Base-by-base conservation (phyloP, 2,113 vertebrate genomes). In the Otis tarda region DNA sequence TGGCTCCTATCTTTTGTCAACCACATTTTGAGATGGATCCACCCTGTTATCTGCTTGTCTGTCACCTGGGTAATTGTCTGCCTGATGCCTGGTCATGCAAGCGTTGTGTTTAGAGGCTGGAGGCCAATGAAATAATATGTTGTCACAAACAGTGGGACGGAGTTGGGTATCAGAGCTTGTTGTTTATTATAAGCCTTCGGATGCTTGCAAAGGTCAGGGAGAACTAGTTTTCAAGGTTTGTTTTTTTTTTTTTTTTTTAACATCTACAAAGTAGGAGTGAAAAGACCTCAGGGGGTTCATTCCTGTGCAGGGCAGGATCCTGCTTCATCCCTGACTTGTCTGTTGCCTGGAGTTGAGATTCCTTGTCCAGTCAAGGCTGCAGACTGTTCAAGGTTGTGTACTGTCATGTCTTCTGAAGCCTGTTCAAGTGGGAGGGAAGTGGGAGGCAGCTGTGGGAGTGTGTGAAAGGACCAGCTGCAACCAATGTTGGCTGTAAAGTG, bases 41-140 rank as follows among this genome's bases (percentile, higher is more conserved):
- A 1, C 43, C 15, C 12, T 53, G 31, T 68, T 39, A 30, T 0
- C 53, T 2, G 0, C 43, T 30, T 33, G 17, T 55, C 56, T 49
- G 53, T 64, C 37, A 9, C 33, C 49, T 27, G 10, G 56, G 24
- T 37, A 24, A 14, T 49, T 27, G 35, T 30, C 57, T 60, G 4
- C n/a, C 33, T 47, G 45, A 20, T 82, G 22, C 47, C 15, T 55
- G 61, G 22, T 25, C 53, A 18, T 27, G 47, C 23, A 52, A 17
- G 7, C 14, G n/a, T 10, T 64, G 47, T 15, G 11, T 64, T 90
- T 33, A 55, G 53, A 43, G 45, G 20, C 20, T 68, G 19, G 25
- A 41, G 70, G 30, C 22, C 28, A 12, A 15, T 28, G 28, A 64
- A 63, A 52, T 45, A 45, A 53, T 28, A 25, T 3, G 18, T 59